phyloP scores from a whole-genome alignment of 64 coral and sea anemone genomes.

The Montipora capricornis region DNA sequence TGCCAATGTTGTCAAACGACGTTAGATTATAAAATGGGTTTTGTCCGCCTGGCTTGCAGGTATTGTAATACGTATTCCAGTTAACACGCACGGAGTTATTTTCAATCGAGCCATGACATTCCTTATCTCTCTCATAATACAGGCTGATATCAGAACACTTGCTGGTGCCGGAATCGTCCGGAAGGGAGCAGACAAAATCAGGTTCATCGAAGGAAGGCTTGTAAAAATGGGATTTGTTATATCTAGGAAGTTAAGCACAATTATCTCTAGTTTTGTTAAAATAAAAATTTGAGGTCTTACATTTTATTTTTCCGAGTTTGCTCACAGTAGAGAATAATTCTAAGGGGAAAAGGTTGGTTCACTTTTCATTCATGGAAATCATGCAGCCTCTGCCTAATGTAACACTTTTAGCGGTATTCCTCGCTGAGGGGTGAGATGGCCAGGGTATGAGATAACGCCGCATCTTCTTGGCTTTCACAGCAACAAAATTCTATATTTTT shows the following conservation, averaged over 20 bases:
- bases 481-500: too few species aligned
- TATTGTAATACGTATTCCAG: conserved; percentile 75
- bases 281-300: neutral
- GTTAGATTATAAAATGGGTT: conserved; percentile 87
- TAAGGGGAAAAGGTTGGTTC: too few species aligned
- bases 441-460: too few species aligned
- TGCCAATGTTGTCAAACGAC: conserved; percentile 98
- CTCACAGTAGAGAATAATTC: too few species aligned
- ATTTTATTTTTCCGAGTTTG: neutral
- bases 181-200: conserved; percentile 86
- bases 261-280: neutral
- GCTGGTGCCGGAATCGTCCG: conserved; percentile 63
- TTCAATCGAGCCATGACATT: conserved; percentile 27
- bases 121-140: neutral
- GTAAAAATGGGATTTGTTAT: conserved; percentile 73
- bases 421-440: too few species aligned
- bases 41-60: conserved; percentile 59
- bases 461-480: too few species aligned
- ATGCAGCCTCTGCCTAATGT: too few species aligned
- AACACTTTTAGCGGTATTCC: too few species aligned
- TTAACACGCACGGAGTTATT: conserved; percentile 33
- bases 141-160: conserved; percentile 71
- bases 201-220: conserved; percentile 78
- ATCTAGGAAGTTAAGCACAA: neutral
- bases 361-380: too few species aligned